Evolutionary conservation across 37 sponge, comb jelly and placozoan species (phyloP).

Genomic region (Spongilla lacustris): DNA sequence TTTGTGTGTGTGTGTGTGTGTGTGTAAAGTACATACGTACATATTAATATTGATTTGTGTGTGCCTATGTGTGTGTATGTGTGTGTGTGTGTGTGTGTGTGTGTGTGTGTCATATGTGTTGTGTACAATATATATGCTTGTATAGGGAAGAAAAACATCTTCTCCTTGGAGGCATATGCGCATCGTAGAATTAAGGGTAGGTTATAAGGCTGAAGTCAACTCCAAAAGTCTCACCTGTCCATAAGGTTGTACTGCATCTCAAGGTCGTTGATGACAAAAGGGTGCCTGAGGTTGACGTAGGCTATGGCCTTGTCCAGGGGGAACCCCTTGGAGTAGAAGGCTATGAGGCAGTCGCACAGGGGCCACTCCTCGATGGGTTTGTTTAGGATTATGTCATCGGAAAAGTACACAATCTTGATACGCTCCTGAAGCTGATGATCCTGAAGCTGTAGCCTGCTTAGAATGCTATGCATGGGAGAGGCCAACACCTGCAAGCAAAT

Average conservation of each 20-base stretch:
- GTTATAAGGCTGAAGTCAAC: no score
- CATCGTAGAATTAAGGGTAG: no score
- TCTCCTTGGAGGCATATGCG: no score
- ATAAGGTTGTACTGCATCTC: slow-evolving; percentile 57
- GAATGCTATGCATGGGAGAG: slow-evolving; percentile 86
- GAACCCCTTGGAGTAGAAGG: slow-evolving; percentile 92
- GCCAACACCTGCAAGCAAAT: slow-evolving; percentile 56
- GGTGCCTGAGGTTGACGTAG: slow-evolving; percentile 81
- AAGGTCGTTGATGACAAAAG: slow-evolving; percentile 90
- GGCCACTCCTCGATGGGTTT: slow-evolving; percentile 90
- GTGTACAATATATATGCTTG: neutral
- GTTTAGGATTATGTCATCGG: slow-evolving; percentile 76
- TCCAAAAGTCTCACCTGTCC: neutral
- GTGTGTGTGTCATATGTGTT: neutral
- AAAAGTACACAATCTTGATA: slow-evolving; percentile 79
- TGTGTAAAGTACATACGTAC: no score
- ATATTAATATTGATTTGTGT: no score
- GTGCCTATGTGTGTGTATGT: neutral
- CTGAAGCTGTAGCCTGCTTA: slow-evolving; percentile 59
- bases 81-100: neutral
- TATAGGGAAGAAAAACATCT: no score
- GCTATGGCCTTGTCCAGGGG: slow-evolving; percentile 85
- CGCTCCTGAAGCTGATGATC: slow-evolving; percentile 32
- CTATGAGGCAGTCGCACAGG: slow-evolving; percentile 76
- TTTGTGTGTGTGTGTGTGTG: neutral